Conservation (phyloP, 2,888 invertebrate genomes). For the Blastobasis lacticolella region DNA sequence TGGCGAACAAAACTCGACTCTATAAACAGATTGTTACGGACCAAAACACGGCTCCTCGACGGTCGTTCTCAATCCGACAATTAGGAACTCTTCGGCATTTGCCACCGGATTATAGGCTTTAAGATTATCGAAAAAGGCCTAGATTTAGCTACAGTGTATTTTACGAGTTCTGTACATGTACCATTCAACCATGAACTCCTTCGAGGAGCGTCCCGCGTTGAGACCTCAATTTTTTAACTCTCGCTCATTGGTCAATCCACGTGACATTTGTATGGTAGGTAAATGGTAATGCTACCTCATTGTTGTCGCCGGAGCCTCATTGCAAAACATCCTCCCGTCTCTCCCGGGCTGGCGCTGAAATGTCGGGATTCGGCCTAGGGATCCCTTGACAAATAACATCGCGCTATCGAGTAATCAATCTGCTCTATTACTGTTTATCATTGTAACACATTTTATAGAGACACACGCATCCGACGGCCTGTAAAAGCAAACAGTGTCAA, state of each 20-base stretch:
- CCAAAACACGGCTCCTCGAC: conserved; percentile 15
- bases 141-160: conserved; percentile 27
- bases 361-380: no score
- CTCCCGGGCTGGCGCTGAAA: no score
- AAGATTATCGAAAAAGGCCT: conserved; percentile 29
- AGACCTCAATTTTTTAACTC: conserved; percentile 71
- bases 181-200: conserved; percentile 72
- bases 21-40: conserved; percentile 27
- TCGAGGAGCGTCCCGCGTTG: conserved; percentile 67
- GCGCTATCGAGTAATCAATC: conserved; percentile 23
- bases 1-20: conserved; percentile 46
- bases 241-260: conserved; percentile 69
- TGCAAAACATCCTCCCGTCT: conserved; percentile 23
- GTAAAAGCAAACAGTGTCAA: conserved; percentile 63
- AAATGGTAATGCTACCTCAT: conserved; percentile 38
- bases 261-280: conserved; percentile 52
- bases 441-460: conserved; percentile 44
- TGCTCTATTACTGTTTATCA: conserved; percentile 34
- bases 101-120: conserved; percentile 45
- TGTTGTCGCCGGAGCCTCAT: conserved; percentile 29
- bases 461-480: conserved; percentile 48
- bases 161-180: conserved; percentile 58
- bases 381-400: background rate
- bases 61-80: conserved; percentile 63
- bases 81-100: conserved; percentile 50